Evolutionary conservation across 2,797 vertebrate genomes (phyloP).

Genomic region (Microctenopoma steveboyesi): DNA sequence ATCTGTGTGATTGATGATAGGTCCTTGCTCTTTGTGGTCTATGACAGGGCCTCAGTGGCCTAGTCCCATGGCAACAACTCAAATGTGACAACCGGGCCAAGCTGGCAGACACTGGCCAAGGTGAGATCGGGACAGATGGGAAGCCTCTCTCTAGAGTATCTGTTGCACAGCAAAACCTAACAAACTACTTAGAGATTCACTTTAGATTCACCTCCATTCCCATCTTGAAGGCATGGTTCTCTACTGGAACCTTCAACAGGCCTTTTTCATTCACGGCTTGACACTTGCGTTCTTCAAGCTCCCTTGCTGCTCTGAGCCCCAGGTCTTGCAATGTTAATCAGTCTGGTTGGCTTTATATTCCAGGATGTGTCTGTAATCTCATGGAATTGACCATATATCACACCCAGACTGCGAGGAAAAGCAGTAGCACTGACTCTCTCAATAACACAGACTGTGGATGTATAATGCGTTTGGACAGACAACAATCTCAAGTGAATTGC

Average conservation of each 20-base stretch:
- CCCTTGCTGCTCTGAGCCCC: conserved; percentile 49
- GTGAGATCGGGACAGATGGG: conserved; percentile 78
- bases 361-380: conserved; percentile 70
- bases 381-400: conserved; percentile 71
- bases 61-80: conserved; percentile 73
- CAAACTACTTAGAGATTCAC: conserved; percentile 70
- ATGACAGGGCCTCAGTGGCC: conserved; percentile 72
- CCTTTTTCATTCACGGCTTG: conserved; percentile 56
- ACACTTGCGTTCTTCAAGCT: conserved; percentile 71
- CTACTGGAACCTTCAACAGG: conserved; percentile 49
- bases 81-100: conserved; percentile 75
- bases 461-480: conserved; percentile 73
- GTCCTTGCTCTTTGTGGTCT: conserved; percentile 73
- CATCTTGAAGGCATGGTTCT: conserved; percentile 24
- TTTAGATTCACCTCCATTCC: conserved; percentile 56
- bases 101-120: conserved; percentile 72
- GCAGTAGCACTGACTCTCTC: conserved; percentile 47
- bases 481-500: conserved; percentile 72
- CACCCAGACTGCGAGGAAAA: conserved; percentile 45
- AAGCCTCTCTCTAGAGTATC: conserved; percentile 62
- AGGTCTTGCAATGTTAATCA: conserved; percentile 72
- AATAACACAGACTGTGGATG: conserved; percentile 58
- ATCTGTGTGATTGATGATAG: conserved; percentile 77
- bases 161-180: conserved; percentile 60
- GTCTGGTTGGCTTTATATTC: conserved; percentile 59